Conservation (phyloP, 2,113 vertebrate genomes). For the Epinephelus cyanopodus region DNA sequence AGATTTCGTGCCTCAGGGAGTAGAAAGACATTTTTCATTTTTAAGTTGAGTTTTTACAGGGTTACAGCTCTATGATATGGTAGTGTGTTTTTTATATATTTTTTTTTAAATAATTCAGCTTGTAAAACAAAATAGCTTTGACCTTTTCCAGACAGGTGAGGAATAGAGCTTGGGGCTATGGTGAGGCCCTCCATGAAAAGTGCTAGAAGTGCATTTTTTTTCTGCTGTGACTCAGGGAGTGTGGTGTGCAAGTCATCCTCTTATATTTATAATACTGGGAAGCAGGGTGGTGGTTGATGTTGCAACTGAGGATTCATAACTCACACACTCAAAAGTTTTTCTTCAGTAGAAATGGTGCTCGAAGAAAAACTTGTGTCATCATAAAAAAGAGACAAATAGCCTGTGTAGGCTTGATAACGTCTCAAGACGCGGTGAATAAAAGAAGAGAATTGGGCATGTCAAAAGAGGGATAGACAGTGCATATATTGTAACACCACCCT, state of each 20-base stretch:
- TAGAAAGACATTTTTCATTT: conserved; percentile 28
- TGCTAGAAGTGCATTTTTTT: conserved; percentile 67
- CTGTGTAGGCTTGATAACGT: conserved; percentile 29
- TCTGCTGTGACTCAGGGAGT: conserved; percentile 66
- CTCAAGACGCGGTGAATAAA: conserved; percentile 58
- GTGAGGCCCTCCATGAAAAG: conserved; percentile 47
- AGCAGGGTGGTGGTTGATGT: conserved; percentile 51
- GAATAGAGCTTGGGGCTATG: conserved; percentile 25
- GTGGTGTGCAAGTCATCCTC: conserved; percentile 59
- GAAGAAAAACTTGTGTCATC: conserved; percentile 56
- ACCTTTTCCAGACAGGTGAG: conserved; percentile 57
- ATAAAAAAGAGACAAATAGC: conserved; percentile 63
- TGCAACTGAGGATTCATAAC: conserved; percentile 58
- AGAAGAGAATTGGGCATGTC: conserved; percentile 37
- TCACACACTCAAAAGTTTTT: conserved; percentile 61
- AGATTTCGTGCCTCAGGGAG: conserved; percentile 15
- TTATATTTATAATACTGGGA: conserved; percentile 52
- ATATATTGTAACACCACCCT: conserved; percentile 37
- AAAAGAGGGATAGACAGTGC: conserved; percentile 20
- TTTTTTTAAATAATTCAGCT: conserved; percentile 41
- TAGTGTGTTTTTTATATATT: conserved; percentile 26
- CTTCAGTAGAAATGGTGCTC: conserved; percentile 52
- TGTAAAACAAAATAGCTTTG: conserved; percentile 61
- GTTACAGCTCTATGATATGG: conserved; percentile 38
- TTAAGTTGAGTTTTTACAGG: conserved; percentile 48